These are phyloP conservation scores for Atrichornis clamosus DNA, from an alignment of 2,113 vertebrate species.

Conservation along the genomic window DNA sequence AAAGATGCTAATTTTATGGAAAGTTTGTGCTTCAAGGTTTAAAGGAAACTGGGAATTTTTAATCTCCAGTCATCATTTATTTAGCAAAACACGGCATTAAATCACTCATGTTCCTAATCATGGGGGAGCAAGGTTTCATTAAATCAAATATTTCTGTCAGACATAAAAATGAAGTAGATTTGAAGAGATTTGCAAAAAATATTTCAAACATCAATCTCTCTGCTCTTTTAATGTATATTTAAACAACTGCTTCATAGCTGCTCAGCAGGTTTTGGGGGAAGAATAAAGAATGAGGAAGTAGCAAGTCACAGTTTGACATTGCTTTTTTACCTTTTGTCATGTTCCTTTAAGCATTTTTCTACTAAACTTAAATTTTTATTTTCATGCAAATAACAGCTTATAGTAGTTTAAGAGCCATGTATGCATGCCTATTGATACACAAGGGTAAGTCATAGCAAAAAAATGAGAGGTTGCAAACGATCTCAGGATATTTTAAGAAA, in stretches of 20 bases:
- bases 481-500: neutral
- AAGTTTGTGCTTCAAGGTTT: neutral
- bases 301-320: neutral
- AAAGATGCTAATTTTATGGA: neutral
- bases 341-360: neutral
- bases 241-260: neutral
- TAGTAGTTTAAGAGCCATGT: neutral
- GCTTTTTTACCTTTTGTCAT: neutral
- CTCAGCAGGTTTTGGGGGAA: neutral
- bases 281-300: neutral
- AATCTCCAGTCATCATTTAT: neutral
- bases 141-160: neutral
- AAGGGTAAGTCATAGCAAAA: neutral
- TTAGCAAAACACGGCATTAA: neutral
- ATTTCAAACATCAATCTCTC: neutral
- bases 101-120: neutral
- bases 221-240: constrained; percentile 32
- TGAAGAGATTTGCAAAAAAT: constrained; percentile 21
- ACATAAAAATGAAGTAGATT: neutral
- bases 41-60: neutral
- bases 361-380: neutral
- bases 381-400: neutral
- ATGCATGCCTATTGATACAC: neutral
- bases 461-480: neutral
- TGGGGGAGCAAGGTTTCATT: neutral